Evolutionary conservation across 30 jellyfish, hydroid and myxozoan species (phyloP).

Genomic region (Hydractinia symbiolongicarpus): DNA sequence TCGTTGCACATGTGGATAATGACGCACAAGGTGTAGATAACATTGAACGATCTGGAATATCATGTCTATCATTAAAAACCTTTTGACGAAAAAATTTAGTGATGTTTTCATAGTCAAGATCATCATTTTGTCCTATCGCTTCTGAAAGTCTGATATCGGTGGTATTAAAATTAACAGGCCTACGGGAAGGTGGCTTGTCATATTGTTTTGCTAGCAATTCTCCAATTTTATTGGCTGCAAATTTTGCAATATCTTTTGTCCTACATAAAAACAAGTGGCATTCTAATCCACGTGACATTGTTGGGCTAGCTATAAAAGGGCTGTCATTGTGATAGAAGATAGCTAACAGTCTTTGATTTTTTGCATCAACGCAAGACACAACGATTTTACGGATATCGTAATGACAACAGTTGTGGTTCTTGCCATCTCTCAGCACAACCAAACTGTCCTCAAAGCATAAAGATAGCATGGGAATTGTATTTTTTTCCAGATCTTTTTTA

Average conservation of each 20-base stretch:
- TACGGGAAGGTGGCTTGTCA: not conserved
- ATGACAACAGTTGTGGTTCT: conserved; percentile 11
- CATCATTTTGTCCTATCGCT: conserved; percentile 11
- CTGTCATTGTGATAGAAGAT: conserved; percentile 76
- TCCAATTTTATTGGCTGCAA: conserved; percentile 70
- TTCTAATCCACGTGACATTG: conserved; percentile 53
- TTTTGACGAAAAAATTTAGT: conserved; percentile 34
- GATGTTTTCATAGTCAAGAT: conserved; percentile 32
- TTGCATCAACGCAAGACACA: conserved; percentile 80
- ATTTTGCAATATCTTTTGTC: conserved; percentile 63
- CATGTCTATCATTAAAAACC: not conserved
- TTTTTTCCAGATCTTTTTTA: conserved; percentile 27
- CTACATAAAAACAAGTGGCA: conserved; percentile 68
- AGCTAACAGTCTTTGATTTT: conserved; percentile 66
- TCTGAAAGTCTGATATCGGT: conserved; percentile 15
- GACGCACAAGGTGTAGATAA: conserved; percentile 36
- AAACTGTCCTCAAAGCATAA: conserved; percentile 2
- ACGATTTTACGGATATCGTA: conserved; percentile 61
- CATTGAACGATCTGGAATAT: conserved; percentile 6
- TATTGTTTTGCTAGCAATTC: conserved; percentile 41
- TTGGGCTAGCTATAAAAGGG: conserved; percentile 34
- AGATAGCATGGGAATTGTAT: conserved; percentile 14
- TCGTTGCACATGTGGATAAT: conserved; percentile 26
- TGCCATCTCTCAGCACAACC: conserved; percentile 24
- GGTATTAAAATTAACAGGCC: conserved; percentile 1